Percentiles rank a stretch among this genome's conserved stretches.
These are phyloP conservation scores for Cryptomyrus ogoouensis DNA, from an alignment of 2,113 vertebrate species.

Conservation along the genomic window DNA sequence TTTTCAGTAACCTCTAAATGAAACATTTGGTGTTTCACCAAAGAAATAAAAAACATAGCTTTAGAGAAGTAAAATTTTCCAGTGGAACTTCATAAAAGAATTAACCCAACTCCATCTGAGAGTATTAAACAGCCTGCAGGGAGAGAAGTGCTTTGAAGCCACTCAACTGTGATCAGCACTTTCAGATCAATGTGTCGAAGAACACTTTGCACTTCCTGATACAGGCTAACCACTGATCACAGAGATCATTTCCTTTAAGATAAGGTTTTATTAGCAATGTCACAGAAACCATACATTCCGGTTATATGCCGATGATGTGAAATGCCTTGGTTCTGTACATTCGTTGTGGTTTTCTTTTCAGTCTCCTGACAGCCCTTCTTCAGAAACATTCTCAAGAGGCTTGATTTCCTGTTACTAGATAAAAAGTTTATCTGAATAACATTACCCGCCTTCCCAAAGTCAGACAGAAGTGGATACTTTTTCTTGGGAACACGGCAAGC, in stretches of 20 bases:
- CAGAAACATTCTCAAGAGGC: background rate
- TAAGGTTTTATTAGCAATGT: background rate
- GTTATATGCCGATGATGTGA: background rate
- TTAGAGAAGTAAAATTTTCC: background rate
- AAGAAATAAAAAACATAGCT: background rate
- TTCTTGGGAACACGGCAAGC: conserved; percentile 42
- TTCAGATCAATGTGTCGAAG: background rate
- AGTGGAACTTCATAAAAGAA: background rate
- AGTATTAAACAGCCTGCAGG: background rate
- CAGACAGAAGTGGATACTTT: conserved; percentile 40
- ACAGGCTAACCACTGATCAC: background rate
- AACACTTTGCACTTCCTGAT: conserved; percentile 7
- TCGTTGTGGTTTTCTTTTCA: background rate
- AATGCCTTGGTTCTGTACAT: background rate
- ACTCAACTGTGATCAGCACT: conserved; percentile 8
- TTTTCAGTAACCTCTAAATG: background rate
- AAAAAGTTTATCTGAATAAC: background rate
- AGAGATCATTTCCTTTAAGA: background rate
- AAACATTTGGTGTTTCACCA: background rate
- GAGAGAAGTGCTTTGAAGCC: background rate
- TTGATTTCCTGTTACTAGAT: conserved; percentile 12
- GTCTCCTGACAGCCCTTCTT: background rate
- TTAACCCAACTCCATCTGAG: background rate
- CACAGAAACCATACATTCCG: background rate
- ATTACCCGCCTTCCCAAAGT: background rate